phyloP scores from a whole-genome alignment of 2,113 vertebrate genomes.

The Prunella himalayana region DNA sequence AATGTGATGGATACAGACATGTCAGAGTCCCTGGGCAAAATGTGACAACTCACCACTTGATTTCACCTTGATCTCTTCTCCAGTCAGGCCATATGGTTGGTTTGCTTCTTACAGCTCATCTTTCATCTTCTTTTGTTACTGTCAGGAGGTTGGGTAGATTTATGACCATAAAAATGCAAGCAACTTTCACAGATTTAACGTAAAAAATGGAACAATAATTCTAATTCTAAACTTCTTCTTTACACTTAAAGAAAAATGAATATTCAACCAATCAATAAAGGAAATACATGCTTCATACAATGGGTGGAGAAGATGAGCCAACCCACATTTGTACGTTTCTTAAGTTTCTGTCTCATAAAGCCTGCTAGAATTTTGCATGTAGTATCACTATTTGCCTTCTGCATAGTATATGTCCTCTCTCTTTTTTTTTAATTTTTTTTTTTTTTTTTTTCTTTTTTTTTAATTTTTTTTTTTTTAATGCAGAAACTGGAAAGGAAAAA shows the following conservation, averaged over 20 bases:
- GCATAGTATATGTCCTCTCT: no score
- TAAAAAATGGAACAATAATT: neutral
- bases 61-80: neutral
- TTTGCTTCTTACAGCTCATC: neutral
- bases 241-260: neutral
- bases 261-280: neutral
- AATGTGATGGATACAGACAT: neutral
- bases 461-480: neutral
- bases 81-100: neutral
- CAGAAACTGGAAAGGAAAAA: neutral
- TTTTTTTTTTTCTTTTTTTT: neutral
- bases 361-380: neutral
- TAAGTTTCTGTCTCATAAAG: neutral
- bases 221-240: neutral
- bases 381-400: neutral
- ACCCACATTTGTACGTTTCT: accelerated
- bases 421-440: neutral
- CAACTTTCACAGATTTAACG: neutral
- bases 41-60: neutral
- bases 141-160: neutral
- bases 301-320: neutral
- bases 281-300: neutral
- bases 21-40: neutral
- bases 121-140: neutral
- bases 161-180: neutral